A percentile compares a stretch with the other conserved stretches of the same genome.
phyloP scores from a whole-genome alignment of 92 coral and sea anemone genomes.

The Porites lobata region DNA sequence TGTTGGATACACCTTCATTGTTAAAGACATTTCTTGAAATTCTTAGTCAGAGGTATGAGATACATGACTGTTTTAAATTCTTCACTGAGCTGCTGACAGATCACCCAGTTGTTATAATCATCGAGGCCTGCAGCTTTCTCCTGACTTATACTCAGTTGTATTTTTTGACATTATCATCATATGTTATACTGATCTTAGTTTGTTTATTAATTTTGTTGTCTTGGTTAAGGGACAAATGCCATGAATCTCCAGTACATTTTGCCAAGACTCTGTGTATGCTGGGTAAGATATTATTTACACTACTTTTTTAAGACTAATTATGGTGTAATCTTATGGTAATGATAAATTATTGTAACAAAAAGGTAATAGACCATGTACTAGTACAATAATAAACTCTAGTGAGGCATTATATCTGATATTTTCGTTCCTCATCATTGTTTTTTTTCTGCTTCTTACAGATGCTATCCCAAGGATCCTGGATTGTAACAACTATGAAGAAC shows the following conservation, averaged over 20 bases:
- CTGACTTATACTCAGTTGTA: no score
- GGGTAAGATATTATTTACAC: not conserved
- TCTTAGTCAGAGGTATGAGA: slow-evolving; percentile 48
- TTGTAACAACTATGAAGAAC: slow-evolving; percentile 70
- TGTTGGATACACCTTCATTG: slow-evolving; percentile 76
- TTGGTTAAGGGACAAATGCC: not conserved
- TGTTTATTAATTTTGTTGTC: not conserved
- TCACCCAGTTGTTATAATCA: no score
- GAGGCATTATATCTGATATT: no score
- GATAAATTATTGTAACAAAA: not conserved
- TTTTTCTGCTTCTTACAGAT: slow-evolving; percentile 42
- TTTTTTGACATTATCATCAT: no score
- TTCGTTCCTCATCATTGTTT: not conserved
- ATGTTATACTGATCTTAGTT: no score
- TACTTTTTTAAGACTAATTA: not conserved
- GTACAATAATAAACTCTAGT: no score
- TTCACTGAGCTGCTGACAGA: not conserved
- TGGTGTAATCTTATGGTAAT: not conserved
- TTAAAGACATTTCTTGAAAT: slow-evolving; percentile 63
- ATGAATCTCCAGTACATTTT: slow-evolving; percentile 6
- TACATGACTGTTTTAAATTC: not conserved
- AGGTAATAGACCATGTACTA: no score
- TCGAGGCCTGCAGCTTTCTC: no score
- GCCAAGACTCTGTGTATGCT: slow-evolving; percentile 28
- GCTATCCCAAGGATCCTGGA: slow-evolving; percentile 76